Evolutionary conservation across 2,113 vertebrate genomes (phyloP).

Genomic region (Chaenocephalus aceratus): DNA sequence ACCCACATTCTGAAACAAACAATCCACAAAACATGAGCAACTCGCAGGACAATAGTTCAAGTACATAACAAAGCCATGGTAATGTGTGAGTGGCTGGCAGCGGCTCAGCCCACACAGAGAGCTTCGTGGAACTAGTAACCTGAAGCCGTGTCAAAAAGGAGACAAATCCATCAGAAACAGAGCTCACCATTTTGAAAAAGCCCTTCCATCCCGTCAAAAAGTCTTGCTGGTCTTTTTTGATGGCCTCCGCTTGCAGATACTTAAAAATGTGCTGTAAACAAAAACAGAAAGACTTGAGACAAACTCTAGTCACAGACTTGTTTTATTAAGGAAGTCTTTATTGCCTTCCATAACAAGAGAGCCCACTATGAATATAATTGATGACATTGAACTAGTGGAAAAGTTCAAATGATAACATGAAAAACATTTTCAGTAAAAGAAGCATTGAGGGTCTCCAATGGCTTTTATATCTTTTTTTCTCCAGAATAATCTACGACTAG

Average conservation of each 20-base stretch:
- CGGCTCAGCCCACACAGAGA: not conserved
- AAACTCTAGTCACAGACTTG: not conserved
- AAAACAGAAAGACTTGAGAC: not conserved
- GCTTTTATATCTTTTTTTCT: not conserved
- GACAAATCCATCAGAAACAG: not conserved
- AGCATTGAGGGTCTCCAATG: not conserved
- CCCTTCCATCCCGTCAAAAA: slow-evolving; percentile 92
- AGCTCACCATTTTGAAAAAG: slow-evolving; percentile 92
- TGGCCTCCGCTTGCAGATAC: slow-evolving; percentile 92
- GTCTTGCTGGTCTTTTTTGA: slow-evolving; percentile 90
- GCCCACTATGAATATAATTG: too few relatives aligned
- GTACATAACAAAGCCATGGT: not conserved
- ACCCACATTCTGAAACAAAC: slow-evolving; percentile 89
- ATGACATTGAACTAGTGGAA: not conserved
- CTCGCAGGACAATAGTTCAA: not conserved
- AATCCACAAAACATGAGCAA: not conserved
- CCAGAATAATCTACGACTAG: not conserved
- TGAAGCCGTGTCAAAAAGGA: not conserved
- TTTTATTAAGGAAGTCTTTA: too few relatives aligned
- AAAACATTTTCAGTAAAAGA: not conserved
- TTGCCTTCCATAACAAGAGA: not conserved
- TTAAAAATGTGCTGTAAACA: slow-evolving; percentile 90
- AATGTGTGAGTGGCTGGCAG: not conserved
- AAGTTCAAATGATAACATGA: not conserved
- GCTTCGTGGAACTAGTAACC: not conserved